Percentiles rank a stretch among this genome's conserved stretches.
These are phyloP conservation scores for Dasypogon diadema DNA, from an alignment of 2,888 invertebrate genomes.

Conservation along the genomic window DNA sequence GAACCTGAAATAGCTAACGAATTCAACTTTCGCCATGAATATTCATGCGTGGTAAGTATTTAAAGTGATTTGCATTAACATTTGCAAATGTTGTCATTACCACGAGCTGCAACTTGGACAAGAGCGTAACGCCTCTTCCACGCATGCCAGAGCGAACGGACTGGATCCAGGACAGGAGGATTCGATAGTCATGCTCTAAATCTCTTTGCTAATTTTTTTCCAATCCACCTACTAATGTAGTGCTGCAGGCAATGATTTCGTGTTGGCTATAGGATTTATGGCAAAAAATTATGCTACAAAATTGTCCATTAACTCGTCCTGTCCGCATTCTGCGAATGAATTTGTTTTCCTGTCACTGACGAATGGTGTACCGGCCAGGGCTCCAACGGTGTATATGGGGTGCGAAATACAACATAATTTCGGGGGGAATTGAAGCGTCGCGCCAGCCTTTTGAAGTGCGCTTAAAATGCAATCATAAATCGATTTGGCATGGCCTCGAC, in stretches of 20 bases:
- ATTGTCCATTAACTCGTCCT: background rate
- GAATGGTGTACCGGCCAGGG: background rate
- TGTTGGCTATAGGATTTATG: background rate
- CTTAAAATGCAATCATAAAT: conserved; percentile 18
- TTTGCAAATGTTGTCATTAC: conserved; percentile 16
- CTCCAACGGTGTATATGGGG: background rate
- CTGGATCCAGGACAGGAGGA: too few species aligned
- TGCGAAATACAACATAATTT: background rate
- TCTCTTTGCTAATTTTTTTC: background rate
- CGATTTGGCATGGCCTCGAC: background rate
- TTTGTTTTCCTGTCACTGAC: conserved; percentile 5
- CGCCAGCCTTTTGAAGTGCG: background rate
- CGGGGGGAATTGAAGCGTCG: background rate
- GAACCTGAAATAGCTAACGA: background rate
- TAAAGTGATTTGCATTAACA: conserved; percentile 14
- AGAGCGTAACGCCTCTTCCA: background rate
- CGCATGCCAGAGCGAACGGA: background rate
- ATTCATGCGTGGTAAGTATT: conserved; percentile 5
- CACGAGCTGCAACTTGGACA: background rate
- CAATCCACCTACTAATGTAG: background rate
- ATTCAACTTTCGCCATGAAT: background rate
- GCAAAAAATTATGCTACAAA: background rate
- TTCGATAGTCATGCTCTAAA: background rate
- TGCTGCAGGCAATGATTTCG: background rate
- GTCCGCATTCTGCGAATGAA: conserved; percentile 5